phyloP scores from a whole-genome alignment of 2,113 vertebrate genomes.

The Chloropsis cyanopogon region DNA sequence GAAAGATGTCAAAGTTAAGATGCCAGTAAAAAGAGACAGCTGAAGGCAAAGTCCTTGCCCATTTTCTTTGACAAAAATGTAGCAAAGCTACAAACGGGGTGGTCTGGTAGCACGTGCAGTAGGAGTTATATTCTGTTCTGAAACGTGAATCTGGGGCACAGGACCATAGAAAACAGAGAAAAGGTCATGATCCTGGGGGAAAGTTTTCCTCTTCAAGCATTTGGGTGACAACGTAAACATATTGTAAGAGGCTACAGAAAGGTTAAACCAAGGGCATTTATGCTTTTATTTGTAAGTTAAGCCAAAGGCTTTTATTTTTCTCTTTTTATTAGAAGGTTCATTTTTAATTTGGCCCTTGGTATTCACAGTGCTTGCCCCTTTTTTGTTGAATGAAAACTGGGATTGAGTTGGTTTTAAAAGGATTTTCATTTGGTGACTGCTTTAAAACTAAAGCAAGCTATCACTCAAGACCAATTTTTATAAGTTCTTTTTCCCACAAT shows the following conservation, averaged over 20 bases:
- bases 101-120: neutral
- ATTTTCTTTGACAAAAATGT: neutral
- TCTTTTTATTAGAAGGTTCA: neutral
- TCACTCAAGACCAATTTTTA: neutral
- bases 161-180: neutral
- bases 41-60: neutral
- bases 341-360: neutral
- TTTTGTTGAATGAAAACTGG: neutral
- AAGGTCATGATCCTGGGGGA: neutral
- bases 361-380: neutral
- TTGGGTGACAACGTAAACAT: neutral
- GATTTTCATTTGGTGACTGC: neutral
- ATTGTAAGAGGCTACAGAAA: neutral
- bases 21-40: neutral
- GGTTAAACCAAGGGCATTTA: neutral
- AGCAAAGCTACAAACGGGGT: neutral
- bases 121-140: neutral
- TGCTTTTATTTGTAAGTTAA: neutral
- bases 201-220: neutral
- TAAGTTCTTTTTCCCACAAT: neutral
- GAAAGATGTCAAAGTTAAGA: conserved; percentile 20
- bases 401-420: neutral
- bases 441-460: neutral
- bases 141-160: neutral
- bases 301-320: neutral